Evolutionary conservation across 2,113 vertebrate species (phyloP).

Genomic region (Vidua macroura): DNA sequence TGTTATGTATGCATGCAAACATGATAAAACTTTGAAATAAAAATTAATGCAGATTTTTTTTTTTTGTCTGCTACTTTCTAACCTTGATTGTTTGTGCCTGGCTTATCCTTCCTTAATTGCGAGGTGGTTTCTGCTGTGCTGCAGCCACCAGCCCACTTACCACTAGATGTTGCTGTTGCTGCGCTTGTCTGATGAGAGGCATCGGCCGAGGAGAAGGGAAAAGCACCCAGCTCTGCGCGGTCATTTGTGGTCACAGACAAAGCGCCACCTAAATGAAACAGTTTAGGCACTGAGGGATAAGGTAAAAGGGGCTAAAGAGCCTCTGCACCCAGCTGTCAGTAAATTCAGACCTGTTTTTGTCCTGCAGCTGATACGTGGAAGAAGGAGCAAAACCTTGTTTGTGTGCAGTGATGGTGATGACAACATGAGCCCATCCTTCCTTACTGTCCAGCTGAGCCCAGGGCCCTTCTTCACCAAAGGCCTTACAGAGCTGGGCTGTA

Average conservation of each 20-base stretch:
- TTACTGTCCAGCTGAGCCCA: background rate
- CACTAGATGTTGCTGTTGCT: slow-evolving; percentile 49
- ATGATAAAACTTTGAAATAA: background rate
- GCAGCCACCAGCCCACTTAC: background rate
- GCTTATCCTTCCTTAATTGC: rapidly evolving
- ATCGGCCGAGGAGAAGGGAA: rapidly evolving
- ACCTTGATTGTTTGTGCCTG: background rate
- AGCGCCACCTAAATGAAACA: background rate
- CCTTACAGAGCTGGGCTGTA: background rate
- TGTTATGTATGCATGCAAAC: background rate
- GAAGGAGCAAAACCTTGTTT: background rate
- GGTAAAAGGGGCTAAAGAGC: background rate
- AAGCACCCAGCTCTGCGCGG: rapidly evolving
- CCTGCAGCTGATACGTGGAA: rapidly evolving
- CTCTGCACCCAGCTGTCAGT: background rate
- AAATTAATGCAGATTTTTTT: background rate
- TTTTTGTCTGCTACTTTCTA: background rate
- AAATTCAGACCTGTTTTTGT: background rate
- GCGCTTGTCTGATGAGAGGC: background rate
- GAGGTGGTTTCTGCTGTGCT: background rate
- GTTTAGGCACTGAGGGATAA: background rate
- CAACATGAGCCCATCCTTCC: rapidly evolving
- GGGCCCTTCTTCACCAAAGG: background rate
- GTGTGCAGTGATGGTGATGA: rapidly evolving
- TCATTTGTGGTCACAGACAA: background rate